A percentile compares a stretch with the other conserved stretches of the same genome.
Evolutionary conservation across 1,140 invertebrate genomes (phyloP).

Genomic region (Orchestia grillus): DNA sequence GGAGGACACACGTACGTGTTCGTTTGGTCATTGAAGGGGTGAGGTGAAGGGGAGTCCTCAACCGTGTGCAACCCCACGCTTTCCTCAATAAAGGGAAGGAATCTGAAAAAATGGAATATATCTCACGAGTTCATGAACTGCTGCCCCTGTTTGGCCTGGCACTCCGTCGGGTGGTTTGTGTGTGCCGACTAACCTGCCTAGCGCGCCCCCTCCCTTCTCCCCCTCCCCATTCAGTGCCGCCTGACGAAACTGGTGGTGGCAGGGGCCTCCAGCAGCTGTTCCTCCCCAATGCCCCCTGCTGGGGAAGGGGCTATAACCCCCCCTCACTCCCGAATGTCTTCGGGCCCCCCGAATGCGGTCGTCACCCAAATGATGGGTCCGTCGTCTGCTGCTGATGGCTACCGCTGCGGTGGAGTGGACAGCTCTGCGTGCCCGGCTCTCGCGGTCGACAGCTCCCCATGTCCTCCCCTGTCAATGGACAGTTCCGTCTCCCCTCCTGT

Average conservation of each 20-base stretch:
- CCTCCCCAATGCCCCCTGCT: neutral
- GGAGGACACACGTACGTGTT: too few relatives aligned
- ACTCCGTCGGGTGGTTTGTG: neutral
- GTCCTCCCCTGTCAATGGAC: neutral
- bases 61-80: too few relatives aligned
- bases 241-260: neutral
- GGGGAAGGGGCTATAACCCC: neutral
- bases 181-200: neutral
- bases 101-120: too few relatives aligned
- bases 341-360: neutral
- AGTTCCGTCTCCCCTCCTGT: neutral
- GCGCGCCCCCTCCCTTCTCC: too few relatives aligned
- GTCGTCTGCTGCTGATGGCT: neutral
- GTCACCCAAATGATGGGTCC: neutral
- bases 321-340: neutral
- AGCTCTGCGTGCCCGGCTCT: neutral
- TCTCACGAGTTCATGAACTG: neutral
- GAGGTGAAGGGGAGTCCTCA: too few relatives aligned
- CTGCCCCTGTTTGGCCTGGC: neutral
- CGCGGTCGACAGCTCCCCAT: neutral
- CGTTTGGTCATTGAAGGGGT: too few relatives aligned
- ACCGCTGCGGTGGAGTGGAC: too few relatives aligned
- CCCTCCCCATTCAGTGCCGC: neutral
- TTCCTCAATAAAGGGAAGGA: too few relatives aligned
- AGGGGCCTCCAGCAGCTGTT: neutral